phyloP scores from a whole-genome alignment of 2,888 invertebrate species.

The Euplexia lucipara region DNA sequence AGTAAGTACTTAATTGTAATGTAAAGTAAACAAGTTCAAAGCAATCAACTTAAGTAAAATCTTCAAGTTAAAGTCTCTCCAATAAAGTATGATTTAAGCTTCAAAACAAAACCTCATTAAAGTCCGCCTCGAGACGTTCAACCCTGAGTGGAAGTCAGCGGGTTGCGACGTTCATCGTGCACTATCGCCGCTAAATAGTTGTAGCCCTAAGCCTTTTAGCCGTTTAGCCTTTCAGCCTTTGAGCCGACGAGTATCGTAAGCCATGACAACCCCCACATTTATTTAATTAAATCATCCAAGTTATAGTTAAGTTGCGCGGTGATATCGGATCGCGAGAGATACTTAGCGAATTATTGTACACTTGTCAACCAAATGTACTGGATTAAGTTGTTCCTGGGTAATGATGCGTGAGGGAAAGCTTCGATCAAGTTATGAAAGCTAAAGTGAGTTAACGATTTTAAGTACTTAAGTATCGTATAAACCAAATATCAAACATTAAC shows the following conservation, averaged over 20 bases:
- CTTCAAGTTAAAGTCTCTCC: background rate
- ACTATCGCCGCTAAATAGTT: constrained; percentile 43
- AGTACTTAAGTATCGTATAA: background rate
- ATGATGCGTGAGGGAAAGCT: constrained; percentile 25
- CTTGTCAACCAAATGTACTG: constrained; percentile 35
- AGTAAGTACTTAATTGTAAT: too few species aligned
- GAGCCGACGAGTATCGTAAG: constrained; percentile 17
- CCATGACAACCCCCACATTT: constrained; percentile 42
- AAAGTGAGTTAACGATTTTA: background rate
- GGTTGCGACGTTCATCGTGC: constrained; percentile 38
- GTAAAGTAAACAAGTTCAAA: too few species aligned
- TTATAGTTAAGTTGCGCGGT: constrained; percentile 22
- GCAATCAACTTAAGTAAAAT: background rate
- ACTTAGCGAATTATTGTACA: constrained; percentile 46
- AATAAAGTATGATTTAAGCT: background rate
- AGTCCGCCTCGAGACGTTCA: background rate
- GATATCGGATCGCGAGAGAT: constrained; percentile 45
- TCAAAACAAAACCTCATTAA: constrained; percentile 7
- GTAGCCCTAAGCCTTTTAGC: constrained; percentile 35
- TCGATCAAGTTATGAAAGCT: constrained; percentile 8
- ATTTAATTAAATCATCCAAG: constrained; percentile 56
- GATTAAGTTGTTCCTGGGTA: constrained; percentile 20
- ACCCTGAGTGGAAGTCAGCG: background rate
- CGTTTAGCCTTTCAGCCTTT: constrained; percentile 17
- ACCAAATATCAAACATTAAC: background rate